Percentiles rank a stretch among this genome's conserved stretches.
Evolutionary conservation across 2,888 invertebrate genomes (phyloP).

Genomic region (Chrysodeixis includens): DNA sequence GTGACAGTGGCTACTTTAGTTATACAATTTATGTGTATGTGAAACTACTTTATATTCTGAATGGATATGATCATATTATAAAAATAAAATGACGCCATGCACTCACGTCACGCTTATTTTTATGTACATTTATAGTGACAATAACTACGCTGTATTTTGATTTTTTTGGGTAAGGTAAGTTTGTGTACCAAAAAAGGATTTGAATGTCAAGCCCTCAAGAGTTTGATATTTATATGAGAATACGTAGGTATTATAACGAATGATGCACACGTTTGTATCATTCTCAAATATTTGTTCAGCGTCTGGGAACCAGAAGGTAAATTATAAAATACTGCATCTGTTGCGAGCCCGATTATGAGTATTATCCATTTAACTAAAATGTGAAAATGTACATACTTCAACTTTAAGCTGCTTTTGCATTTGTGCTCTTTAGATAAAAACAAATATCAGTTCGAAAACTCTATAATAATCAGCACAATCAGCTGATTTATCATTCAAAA

Average conservation of each 20-base stretch:
- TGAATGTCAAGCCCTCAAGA: background rate
- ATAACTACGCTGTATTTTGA: background rate
- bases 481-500: too few species aligned
- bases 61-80: background rate
- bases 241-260: background rate
- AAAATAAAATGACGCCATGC: background rate
- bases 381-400: too few species aligned
- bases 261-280: background rate
- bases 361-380: too few species aligned
- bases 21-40: background rate
- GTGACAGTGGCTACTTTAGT: background rate
- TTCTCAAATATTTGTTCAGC: background rate
- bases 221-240: background rate
- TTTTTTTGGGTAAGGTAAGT: background rate
- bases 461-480: background rate
- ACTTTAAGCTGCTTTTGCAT: too few species aligned
- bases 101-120: background rate
- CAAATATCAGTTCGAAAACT: background rate
- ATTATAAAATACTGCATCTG: background rate
- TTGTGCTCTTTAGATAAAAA: background rate
- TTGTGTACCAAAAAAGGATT: background rate
- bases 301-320: background rate
- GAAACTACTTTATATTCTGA: constrained; percentile 4
- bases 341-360: background rate
- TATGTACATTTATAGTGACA: background rate